Evolutionary conservation across 2,797 vertebrate genomes (phyloP), one percentile per base, ranked within the genome.

Genomic region (Acipenser transmontanus): DNA sequence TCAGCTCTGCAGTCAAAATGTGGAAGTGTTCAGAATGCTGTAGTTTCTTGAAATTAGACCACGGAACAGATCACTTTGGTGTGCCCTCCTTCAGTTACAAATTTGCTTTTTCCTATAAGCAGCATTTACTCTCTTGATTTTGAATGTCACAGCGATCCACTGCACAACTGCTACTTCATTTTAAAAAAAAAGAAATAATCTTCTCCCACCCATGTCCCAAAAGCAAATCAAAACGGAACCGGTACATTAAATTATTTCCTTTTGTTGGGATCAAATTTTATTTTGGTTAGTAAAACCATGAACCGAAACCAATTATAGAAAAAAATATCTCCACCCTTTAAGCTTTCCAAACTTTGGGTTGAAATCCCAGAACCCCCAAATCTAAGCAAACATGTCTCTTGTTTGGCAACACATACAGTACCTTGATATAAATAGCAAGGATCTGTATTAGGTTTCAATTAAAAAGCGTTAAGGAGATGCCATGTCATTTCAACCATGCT

Each of bases 351-450:
- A 34, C 34, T 34, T 34, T 34, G 34, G 34, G 34, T 17, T 34
- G 34, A 66, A 66, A 62, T 62, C 57, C 50, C 68, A 61, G n/a
- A 67, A 67, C 51, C 59, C 48, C 59, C 59, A 50, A 20, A 62
- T 65, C 63, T 48, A 60, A 49, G 64, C 57, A 69, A 66, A 56
- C 64, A 11, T 20, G 57, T 17, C 50, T 48, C 47, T 17, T 17
- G 13, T 14, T 47, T 13, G 68, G 59, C 47, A 61, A 60, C 50
- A 6, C 68, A 8, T 72, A 13, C n/a, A 8, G n/a, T 75, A 14
- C 68, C 50, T 63, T 57, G 57, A 69, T 73, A 77, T 74, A 81
- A 81, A 81, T 72, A 70, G 70, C 68, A 62, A 14, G 57, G 65
- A 70, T 54, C 47, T 8, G 65, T 61, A 6, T 79, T 72, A 62